Conservation (phyloP, 2,797 vertebrate genomes). For the Malurus leucopterus region DNA sequence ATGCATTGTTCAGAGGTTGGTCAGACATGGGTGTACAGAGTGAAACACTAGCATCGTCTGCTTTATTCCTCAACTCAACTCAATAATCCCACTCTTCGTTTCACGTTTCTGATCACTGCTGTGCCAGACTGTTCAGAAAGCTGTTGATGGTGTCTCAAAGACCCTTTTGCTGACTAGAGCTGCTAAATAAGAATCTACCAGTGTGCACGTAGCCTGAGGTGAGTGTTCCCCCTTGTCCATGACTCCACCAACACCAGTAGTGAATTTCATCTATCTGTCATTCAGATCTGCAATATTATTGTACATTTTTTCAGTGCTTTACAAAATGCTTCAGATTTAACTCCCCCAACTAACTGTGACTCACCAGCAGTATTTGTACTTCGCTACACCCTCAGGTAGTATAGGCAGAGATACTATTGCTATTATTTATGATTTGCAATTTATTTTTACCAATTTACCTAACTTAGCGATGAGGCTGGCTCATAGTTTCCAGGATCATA, state of each 20-base stretch:
- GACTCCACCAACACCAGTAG: rapidly evolving
- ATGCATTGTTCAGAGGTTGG: neutral
- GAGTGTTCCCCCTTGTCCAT: neutral
- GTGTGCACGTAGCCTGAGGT: neutral
- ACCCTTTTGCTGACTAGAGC: neutral
- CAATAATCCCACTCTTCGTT: neutral
- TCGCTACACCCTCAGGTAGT: neutral
- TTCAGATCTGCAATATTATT: neutral
- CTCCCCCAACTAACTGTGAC: neutral
- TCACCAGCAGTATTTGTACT: neutral
- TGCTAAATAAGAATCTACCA: neutral
- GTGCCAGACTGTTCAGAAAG: neutral
- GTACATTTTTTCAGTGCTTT: neutral
- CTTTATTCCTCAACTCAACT: neutral
- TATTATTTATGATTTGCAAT: neutral
- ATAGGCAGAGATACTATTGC: neutral
- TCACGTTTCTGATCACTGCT: neutral
- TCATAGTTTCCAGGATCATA: neutral
- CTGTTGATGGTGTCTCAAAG: neutral
- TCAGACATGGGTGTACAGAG: neutral
- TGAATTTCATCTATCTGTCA: neutral
- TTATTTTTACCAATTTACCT: neutral
- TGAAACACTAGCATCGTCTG: neutral
- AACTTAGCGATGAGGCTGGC: neutral
- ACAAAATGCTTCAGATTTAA: neutral